Base-by-base conservation (phyloP, 2,113 vertebrate species). In the Anhinga rufa region DNA sequence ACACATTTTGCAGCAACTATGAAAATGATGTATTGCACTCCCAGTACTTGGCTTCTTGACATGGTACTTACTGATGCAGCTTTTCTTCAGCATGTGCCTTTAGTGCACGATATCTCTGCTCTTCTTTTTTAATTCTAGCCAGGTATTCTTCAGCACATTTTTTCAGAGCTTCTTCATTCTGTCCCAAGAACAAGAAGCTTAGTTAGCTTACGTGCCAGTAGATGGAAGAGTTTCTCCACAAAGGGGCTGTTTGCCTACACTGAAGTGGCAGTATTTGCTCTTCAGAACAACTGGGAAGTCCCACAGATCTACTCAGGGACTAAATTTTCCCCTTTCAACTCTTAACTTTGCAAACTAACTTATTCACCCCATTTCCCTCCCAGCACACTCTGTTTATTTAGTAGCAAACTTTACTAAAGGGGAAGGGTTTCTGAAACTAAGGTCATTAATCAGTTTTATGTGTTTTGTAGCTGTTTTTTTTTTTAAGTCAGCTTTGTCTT, bases 71-170 rank as follows among this genome's bases (percentile, higher is more conserved):
- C 98, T 88, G 96, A 40, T 76, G 66, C 31, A 99, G 98, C 89
- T 99, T 99, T 93, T 99, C 99, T 84, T 99, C 99, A 0, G 99
- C 99, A 2, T 99, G 99, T 34, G 98, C 98, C 97, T 99, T 99
- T 5, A 99, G 98, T 2, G 98, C 98, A 90, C 98, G 98, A 46
- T 99, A 99, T 17, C 99, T 98, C 97, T 99, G 98, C 92, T 98
- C 98, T 51, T 99, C 99, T 83, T 98, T 99, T 71, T 98, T 98
- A 54, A 99, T 97, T 71, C 98, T 97, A 12, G 58, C 95, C 54
- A 99, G 83, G 86, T 98, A 99, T 17, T 98, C 99, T 92, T 99
- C 98, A 10, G 98, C 98, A 54, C 98, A 99, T 68, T 98, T 98
- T 97, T 99, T 99, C 88, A 99, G 94, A 1, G 98, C 98, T 64